Evolutionary conservation across 2,888 invertebrate genomes (phyloP).

Genomic region (Stenotaenia linearis): DNA sequence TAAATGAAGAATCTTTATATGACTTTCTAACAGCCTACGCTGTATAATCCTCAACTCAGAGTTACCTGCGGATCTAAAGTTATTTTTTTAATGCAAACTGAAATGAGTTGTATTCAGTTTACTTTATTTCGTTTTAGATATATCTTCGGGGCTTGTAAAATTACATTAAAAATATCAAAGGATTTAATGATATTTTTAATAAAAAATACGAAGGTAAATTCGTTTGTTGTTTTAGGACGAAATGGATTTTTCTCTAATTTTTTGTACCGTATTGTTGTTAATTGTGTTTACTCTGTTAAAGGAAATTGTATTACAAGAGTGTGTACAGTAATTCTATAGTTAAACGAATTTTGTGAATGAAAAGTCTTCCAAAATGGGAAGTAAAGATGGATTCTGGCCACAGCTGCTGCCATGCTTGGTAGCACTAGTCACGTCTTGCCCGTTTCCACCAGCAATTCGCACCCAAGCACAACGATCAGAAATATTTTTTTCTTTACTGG

Average conservation of each 20-base stretch:
- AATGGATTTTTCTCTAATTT: too few species aligned
- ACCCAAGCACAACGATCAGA: slow-evolving; percentile 24
- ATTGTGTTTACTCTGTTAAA: too few species aligned
- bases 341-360: slow-evolving; percentile 11
- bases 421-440: slow-evolving; percentile 10
- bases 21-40: not conserved
- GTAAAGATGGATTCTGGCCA: slow-evolving; percentile 8
- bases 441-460: slow-evolving; percentile 19
- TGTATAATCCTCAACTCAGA: not conserved
- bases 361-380: not conserved
- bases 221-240: too few species aligned
- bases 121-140: too few species aligned
- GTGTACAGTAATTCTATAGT: not conserved
- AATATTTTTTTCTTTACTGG: slow-evolving; percentile 8
- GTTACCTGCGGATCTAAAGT: slow-evolving; percentile 5
- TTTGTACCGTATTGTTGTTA: too few species aligned
- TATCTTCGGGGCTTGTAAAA: too few species aligned
- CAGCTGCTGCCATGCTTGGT: slow-evolving; percentile 17
- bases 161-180: too few species aligned
- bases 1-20: slow-evolving; percentile 11
- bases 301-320: not conserved
- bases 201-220: too few species aligned
- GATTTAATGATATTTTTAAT: too few species aligned
- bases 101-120: not conserved
- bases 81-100: not conserved